Evolutionary conservation across 2,113 vertebrate species (phyloP), one percentile per base, ranked within the genome.

Genomic region (Ahaetulla prasina): DNA sequence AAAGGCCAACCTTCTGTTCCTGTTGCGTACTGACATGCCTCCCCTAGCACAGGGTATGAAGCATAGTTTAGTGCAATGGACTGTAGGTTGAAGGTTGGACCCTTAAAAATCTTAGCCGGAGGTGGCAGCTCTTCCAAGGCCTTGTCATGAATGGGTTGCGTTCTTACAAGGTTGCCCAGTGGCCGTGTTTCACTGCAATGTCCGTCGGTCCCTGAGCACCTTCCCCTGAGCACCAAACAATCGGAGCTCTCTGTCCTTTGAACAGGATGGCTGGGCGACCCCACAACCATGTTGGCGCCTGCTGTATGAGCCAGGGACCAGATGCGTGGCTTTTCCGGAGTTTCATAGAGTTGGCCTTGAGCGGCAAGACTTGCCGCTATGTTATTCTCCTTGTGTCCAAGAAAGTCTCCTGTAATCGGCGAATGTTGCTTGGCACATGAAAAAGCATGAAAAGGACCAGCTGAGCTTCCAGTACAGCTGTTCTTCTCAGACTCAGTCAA

Each of bases 291-390:
- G 43, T 96, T 97, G 10, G 98, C 96, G 25, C 97, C 98, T 0
- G 98, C 99, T 0, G 99, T 99, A 84, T 97, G 98, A 23, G 98
- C 99, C 94, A 99, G 96, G 0, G 99, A 99, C 99, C 99, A 99
- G 97, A 99, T 99, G 95, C 98, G 97, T 25, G 98, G 98, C 93
- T 99, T 99, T 93, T 98, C 98, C 2, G 97, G 91, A 11, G 96
- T 90, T 35, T 98, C 98, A 89, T 98, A 98, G 89, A 98, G 97
- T 88, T 97, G 97, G 68, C 97, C 95, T 89, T 96, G 63, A 0
- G 95, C 39, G 27, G 88, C 95, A n/a, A 95, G 95, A 3, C 94
- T 54, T 0, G 96, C 92, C 53, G 92, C 93, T 0, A 93, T 86
- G 3, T 96, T 85, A 96, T 96, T 39, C 91, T 95, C 6, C 96